A percentile compares a stretch with the other conserved stretches of the same genome.
These are phyloP conservation scores for Epiperipatus broadwayi DNA, from an alignment of 2,888 invertebrate species.

Conservation along the genomic window DNA sequence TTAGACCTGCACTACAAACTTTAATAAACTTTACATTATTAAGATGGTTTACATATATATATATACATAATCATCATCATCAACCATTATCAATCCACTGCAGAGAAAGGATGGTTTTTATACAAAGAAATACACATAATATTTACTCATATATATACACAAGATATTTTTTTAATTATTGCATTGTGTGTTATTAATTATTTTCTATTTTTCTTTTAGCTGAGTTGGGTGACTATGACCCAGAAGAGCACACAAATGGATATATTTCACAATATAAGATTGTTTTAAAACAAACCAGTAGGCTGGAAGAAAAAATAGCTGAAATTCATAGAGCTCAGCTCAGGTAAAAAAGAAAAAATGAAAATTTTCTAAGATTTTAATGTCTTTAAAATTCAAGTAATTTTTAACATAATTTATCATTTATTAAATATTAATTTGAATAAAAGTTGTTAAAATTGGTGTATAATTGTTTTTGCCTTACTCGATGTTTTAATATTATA, in stretches of 20 bases:
- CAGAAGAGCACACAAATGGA: slow-evolving; percentile 62
- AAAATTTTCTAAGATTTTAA: slow-evolving; percentile 20
- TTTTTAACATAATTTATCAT: not conserved
- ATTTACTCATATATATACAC: not conserved
- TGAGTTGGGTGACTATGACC: slow-evolving; percentile 83
- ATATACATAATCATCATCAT: no score
- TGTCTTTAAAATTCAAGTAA: no score
- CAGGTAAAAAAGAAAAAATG: no score
- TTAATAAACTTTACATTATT: no score
- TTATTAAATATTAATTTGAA: slow-evolving; percentile 6
- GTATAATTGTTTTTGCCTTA: not conserved
- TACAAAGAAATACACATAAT: not conserved
- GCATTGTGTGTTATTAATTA: not conserved
- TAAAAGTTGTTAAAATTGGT: not conserved
- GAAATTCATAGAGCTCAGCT: slow-evolving; percentile 72
- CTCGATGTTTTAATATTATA: no score
- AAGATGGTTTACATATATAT: no score
- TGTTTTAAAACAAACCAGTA: slow-evolving; percentile 71
- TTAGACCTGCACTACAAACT: no score
- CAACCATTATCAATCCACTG: no score
- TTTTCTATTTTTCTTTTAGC: slow-evolving; percentile 38
- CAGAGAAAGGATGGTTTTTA: not conserved
- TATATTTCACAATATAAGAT: slow-evolving; percentile 81
- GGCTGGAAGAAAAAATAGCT: slow-evolving; percentile 77
- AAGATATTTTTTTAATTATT: slow-evolving; percentile 9